Evolutionary conservation across 2,888 invertebrate genomes (phyloP), one percentile per base, ranked within the genome.

Genomic region (Tiliacea citrago): DNA sequence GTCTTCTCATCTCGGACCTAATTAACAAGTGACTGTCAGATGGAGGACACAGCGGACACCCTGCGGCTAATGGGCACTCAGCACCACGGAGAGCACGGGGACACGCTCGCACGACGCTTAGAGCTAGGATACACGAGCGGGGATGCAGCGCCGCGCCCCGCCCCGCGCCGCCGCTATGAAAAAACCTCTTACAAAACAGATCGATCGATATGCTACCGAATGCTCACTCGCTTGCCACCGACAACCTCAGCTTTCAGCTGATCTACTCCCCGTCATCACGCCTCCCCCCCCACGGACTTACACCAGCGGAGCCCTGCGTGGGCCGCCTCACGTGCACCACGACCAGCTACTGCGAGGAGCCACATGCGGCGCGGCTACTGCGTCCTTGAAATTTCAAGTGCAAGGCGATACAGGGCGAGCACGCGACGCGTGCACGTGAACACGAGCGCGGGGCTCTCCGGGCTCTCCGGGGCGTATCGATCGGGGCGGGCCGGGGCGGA

Each of bases 141-240:
- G 87, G 90, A 86, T 89, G 91, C 89, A 88, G 86, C 88, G 88
- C 86, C 90, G 88, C 91, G 91, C 91, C 88, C 89, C 92, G 91
- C 92, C 91, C 90, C 92, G 90, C 77, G 90, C 91, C 81, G 62
- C 83, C 85, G 81, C 89, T 88, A 88, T 86, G 86, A 92, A 92
- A 92, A 94, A 93, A 94, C 92, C 93, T 94, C 91, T 93, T 93
- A 94, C 94, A 93, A 94, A 94, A 94, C 95, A 94, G 90, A 94
- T 93, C 94, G 95, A 95, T 96, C 95, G 92, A 95, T 95, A 95
- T 90, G 88, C 86, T 91, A 88, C 78, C 85, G 88, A 92, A 89
- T 85, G 89, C 89, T 90, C 92, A 92, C 93, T 92, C 88, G 89
- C 73, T 88, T 87, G 88, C 86, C 87, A 87, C 82, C 84, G 83